phyloP scores from a whole-genome alignment of 1,140 invertebrate species.

The Laupala kohalensis region DNA sequence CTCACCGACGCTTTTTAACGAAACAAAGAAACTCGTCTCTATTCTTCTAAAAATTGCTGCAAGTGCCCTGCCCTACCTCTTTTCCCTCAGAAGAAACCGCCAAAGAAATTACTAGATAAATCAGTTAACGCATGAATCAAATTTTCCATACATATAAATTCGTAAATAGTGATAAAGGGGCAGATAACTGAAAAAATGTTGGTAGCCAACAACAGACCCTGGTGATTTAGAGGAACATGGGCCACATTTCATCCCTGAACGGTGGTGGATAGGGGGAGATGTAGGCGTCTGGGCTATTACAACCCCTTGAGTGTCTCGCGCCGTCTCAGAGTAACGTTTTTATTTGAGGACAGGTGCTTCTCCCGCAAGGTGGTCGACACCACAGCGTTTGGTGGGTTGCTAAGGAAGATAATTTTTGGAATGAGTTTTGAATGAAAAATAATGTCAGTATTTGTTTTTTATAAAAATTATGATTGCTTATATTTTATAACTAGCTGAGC shows the following conservation, averaged over 20 bases:
- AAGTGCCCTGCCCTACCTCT: too few relatives aligned
- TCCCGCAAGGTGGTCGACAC: neutral
- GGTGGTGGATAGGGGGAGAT: neutral
- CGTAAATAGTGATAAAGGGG: neutral
- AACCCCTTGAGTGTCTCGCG: neutral
- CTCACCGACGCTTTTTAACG: neutral
- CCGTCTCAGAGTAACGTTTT: neutral
- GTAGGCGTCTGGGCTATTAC: neutral
- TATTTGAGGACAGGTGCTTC: neutral
- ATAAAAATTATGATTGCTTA: too few relatives aligned
- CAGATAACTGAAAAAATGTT: neutral
- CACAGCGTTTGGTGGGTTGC: too few relatives aligned
- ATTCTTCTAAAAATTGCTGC: neutral
- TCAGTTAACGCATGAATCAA: neutral
- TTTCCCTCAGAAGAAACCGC: neutral
- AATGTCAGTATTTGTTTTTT: too few relatives aligned
- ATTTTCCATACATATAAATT: neutral
- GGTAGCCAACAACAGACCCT: neutral
- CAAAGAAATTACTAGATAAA: neutral
- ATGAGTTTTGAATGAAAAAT: too few relatives aligned
- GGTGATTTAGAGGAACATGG: neutral
- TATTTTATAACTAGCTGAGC: too few relatives aligned
- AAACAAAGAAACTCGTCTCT: neutral
- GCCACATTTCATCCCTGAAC: neutral
- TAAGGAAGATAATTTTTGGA: too few relatives aligned